Evolutionary conservation across 1,140 invertebrate genomes (phyloP), one percentile per base, ranked within the genome.

Genomic region (Phenacoccus solenopsis): DNA sequence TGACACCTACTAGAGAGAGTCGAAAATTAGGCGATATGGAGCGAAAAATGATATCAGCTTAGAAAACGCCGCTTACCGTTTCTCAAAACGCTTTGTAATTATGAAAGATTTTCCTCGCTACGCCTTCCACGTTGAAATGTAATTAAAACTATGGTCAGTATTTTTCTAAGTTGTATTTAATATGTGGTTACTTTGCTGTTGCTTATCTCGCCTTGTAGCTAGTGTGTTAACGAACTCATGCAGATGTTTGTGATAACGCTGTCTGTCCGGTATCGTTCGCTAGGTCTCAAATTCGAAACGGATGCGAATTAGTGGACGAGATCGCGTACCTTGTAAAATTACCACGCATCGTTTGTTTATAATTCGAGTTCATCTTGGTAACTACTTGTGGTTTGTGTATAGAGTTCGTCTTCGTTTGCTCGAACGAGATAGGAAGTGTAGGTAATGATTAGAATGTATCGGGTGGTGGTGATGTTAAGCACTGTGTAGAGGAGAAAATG

Each of bases 1-100:
- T 27, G 59, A 64, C 22, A 22, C 38, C 38, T 49, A 49, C 38
- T 22, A 25, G 59, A 24, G 59, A 64, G 59, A 64, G 59, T 64
- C 59, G 59, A 64, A 64, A 64, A 64, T 64, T 13, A 64, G 10
- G 59, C 20, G 59, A 64, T 64, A 64, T 64, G 59, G 59, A 64
- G 59, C 59, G 59, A 64, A 64, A 64, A 64, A 64, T 64, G 59
- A 64, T 64, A 64, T 25, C 16, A 2, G 38, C 38, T n/a, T 49
- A 49, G 38, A 49, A 49, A 49, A 49, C n/a, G n/a, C n/a, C 20
- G 16, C 38, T 49, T 49, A 4, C 16, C 16, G 20, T 49, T 49
- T 49, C 38, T 49, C 38, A 49, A 49, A 49, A 49, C 38, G 38
- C 12, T 49, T 49, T n/a, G 20, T 49, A 49, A 49, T 49, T 49